Base-by-base conservation (phyloP, 2,888 invertebrate genomes). In the Limnephilus lunatus region DNA sequence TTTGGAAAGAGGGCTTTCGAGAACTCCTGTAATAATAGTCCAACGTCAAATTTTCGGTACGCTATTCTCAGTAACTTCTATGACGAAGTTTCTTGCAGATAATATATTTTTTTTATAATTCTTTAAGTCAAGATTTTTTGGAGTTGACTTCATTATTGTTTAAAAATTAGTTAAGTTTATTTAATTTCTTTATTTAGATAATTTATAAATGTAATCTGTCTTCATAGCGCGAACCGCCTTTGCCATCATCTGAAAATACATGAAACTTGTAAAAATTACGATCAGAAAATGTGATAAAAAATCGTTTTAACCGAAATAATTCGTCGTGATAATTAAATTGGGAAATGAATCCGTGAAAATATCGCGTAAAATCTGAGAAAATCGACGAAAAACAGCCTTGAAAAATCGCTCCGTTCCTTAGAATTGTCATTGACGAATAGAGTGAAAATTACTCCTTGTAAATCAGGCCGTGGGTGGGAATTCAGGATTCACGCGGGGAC, bases 351-450 rank as follows among this genome's bases (percentile, higher is more conserved):
- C 68, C 68, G 68, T 5, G 68, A 68, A 68, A 68, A 68, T 68
- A 9, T 68, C 68, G 68, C 1, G 19, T 5, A 7, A 68, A 68
- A 68, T 68, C 68, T 68, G 25, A 0, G 68, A 48, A 48, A 48
- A 48, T 48, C 48, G 48, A 15, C 19, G 53, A 68, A 68, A 68
- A 68, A 68, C 68, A 68, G 25, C 25, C 9, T 25, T n/a, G 68
- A 68, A 68, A 68, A 25, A 68, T 68, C 68, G 68, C 68, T n/a
- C 25, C 68, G 25, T 68, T 68, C 68, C 68, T n/a, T 25, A 68
- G 68, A 68, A 68, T n/a, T 68, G 68, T 68, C 68, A 68, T 68
- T 68, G 68, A 68, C 68, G 68, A 68, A 68, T 68, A 68, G 68
- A 68, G 68, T 68, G 68, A 68, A 68, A 68, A 68, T 68, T 68